A percentile compares a stretch with the other conserved stretches of the same genome.
These are phyloP conservation scores for Mongoloraphidia duomilia DNA, from an alignment of 2,888 invertebrate genomes.

Conservation along the genomic window DNA sequence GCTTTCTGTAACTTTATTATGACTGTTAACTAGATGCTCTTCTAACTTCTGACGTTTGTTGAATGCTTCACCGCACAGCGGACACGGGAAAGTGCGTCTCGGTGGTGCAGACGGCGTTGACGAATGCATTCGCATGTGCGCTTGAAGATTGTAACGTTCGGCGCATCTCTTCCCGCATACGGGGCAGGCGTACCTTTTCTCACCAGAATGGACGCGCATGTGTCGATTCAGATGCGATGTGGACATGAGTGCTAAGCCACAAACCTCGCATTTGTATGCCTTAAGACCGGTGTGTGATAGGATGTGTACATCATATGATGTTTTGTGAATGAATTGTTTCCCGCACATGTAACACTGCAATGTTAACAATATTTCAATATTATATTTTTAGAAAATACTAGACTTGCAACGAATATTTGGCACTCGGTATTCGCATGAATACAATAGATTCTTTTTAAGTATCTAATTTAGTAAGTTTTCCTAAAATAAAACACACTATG, in stretches of 20 bases:
- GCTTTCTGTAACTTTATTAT: conserved; percentile 17
- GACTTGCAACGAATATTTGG: too few relatives aligned
- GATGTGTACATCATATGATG: conserved; percentile 55
- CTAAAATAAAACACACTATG: too few relatives aligned
- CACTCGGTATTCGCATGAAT: too few relatives aligned
- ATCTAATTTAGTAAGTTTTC: too few relatives aligned
- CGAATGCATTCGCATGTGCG: conserved; percentile 22
- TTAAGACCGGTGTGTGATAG: conserved; percentile 47
- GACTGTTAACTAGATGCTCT: conserved; percentile 21
- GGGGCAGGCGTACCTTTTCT: conserved; percentile 41
- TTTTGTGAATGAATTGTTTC: conserved; percentile 42
- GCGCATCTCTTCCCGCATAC: conserved; percentile 45
- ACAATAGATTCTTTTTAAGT: too few relatives aligned
- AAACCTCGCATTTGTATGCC: conserved; percentile 42
- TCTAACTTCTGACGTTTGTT: conserved; percentile 22
- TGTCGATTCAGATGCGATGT: conserved; percentile 53
- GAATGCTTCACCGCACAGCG: conserved; percentile 21
- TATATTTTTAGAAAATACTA: too few relatives aligned
- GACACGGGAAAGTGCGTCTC: conserved; percentile 13
- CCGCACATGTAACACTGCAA: conserved; percentile 27
- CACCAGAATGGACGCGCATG: conserved; percentile 49
- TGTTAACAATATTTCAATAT: too few relatives aligned
- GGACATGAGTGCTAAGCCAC: conserved; percentile 45
- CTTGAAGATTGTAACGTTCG: conserved; percentile 32
- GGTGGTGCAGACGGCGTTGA: not conserved